Percentiles rank a stretch among this genome's conserved stretches.
Conservation (phyloP, 2,113 vertebrate species). For the Morone saxatilis region DNA sequence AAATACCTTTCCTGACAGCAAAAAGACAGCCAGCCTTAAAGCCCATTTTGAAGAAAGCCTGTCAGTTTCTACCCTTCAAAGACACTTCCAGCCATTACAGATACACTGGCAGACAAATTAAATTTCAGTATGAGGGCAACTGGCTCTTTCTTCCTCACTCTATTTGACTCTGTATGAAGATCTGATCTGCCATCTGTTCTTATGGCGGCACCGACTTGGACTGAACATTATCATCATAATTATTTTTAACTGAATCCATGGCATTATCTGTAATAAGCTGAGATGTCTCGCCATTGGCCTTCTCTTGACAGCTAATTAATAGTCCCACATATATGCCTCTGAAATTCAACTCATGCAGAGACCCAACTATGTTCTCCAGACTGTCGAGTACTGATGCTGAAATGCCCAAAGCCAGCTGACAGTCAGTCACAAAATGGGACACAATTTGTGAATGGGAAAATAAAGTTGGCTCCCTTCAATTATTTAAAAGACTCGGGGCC, state of each 20-base stretch:
- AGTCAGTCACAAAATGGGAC: constrained; percentile 37
- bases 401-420: constrained; percentile 45
- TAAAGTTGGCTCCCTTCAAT: constrained; percentile 54
- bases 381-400: constrained; percentile 24
- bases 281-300: constrained; percentile 56
- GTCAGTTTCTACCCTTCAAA: constrained; percentile 39
- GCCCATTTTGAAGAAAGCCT: constrained; percentile 5
- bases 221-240: constrained; percentile 58
- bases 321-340: constrained; percentile 27
- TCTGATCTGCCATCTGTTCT: constrained; percentile 66
- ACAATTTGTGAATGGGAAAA: constrained; percentile 47
- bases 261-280: constrained; percentile 65
- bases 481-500: constrained; percentile 51
- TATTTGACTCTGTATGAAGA: constrained; percentile 43
- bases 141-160: constrained; percentile 46
- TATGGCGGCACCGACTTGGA: constrained; percentile 38
- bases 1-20: background rate
- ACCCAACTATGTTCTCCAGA: constrained; percentile 25
- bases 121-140: constrained; percentile 45
- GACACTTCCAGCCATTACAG: constrained; percentile 27
- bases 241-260: constrained; percentile 59
- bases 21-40: constrained; percentile 2
- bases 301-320: constrained; percentile 76
- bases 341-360: constrained; percentile 35
- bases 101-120: constrained; percentile 51